Conservation (phyloP, 2,888 invertebrate genomes). For the Proisotoma minuta region DNA sequence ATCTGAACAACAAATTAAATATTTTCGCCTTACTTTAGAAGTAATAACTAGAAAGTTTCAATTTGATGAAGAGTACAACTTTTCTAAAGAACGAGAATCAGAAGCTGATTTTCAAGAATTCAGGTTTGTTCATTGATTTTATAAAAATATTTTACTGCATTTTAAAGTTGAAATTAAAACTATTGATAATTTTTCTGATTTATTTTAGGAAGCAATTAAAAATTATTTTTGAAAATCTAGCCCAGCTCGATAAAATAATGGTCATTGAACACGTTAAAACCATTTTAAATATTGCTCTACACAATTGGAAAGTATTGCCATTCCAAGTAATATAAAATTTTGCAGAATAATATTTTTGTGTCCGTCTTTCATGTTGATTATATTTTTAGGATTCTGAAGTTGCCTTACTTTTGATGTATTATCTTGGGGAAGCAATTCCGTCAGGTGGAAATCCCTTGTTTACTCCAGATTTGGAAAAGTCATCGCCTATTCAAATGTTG, state of each 20-base stretch:
- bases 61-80: constrained; percentile 55
- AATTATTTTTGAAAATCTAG: constrained; percentile 55
- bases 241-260: constrained; percentile 53
- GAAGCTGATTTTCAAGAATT: constrained; percentile 57
- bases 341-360: neutral
- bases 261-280: constrained; percentile 52
- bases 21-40: constrained; percentile 52
- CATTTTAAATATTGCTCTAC: constrained; percentile 51
- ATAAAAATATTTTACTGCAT: constrained; percentile 6
- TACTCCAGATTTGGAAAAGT: constrained; percentile 30
- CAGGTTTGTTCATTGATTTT: constrained; percentile 40
- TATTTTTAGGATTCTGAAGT: constrained; percentile 53
- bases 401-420: constrained; percentile 54
- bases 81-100: constrained; percentile 55
- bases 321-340: constrained; percentile 47
- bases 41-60: constrained; percentile 55
- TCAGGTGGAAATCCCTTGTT: constrained; percentile 26
- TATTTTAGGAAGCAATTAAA: constrained; percentile 54
- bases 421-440: constrained; percentile 54
- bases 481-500: constrained; percentile 51
- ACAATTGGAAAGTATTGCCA: constrained; percentile 52
- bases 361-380: neutral
- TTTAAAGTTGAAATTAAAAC: neutral
- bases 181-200: too few relatives aligned
- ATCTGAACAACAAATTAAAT: constrained; percentile 50